Conservation (phyloP, 2,797 vertebrate genomes). For the Accipiter minullus region DNA sequence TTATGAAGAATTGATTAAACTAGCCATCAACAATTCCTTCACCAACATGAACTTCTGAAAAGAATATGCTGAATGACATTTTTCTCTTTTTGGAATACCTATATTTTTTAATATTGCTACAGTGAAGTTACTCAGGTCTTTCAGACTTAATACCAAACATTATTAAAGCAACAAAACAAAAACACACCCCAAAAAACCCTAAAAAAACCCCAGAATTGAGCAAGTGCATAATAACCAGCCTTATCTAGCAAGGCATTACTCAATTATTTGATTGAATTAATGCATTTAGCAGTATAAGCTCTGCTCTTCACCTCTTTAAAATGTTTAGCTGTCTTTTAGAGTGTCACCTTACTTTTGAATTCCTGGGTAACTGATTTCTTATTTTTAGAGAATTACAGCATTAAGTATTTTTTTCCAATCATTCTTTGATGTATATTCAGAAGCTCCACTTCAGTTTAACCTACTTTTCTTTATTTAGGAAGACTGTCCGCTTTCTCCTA, state of each 20-base stretch:
- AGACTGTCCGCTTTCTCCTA: not conserved
- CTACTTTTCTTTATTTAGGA: not conserved
- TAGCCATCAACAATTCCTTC: not conserved
- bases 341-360: not conserved
- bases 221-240: not conserved
- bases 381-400: not conserved
- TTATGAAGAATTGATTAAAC: not conserved
- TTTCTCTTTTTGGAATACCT: not conserved
- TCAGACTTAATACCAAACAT: not conserved
- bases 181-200: rapidly evolving
- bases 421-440: not conserved
- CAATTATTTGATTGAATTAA: not conserved
- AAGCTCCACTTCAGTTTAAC: not conserved
- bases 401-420: not conserved
- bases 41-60: not conserved
- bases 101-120: not conserved
- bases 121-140: not conserved
- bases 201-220: not conserved
- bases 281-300: not conserved
- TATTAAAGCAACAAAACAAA: not conserved
- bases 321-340: not conserved
- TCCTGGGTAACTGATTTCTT: not conserved
- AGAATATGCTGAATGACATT: not conserved
- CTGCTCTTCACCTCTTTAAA: not conserved
- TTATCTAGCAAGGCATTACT: not conserved